Base-by-base conservation (phyloP, 2,113 vertebrate species). In the Vulpes ferrilata region DNA sequence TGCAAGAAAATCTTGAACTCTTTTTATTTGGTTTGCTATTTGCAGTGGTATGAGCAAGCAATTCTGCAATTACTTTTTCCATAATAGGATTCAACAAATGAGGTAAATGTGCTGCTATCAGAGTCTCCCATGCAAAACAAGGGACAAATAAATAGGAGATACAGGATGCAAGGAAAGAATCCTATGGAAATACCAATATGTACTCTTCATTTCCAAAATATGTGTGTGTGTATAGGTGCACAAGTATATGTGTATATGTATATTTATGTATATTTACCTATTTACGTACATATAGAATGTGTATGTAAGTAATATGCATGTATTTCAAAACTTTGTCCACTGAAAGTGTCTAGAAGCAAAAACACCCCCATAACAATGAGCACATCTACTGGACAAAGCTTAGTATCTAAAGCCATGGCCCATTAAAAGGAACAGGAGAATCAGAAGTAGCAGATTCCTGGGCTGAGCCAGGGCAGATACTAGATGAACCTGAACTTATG, bases 191-290 rank as follows among this genome's bases (percentile, higher is more conserved):
- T 64, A 53, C 20, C 23, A 82, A 6, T 32, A 15, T 38, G 2
- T 87, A 79, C 7, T 64, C 9, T n/a, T 69, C 25, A 93, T 73
- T 79, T 80, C 64, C 57, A 97, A 79, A 83, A 71, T 35, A 55
- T 32, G 57, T 22, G 23, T 25, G 6, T 7, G 48, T 11, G 62
- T 43, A 7, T 27, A 57, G 16, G 9, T 76, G 10, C 12, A 67
- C 8, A 74, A 71, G 30, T n/a, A 64, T 4, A 1, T 35, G 5
- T 53, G 0, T 25, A 11, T 51, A 15, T 67, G 32, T 94, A 8
- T 48, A 43, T 59, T 32, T 82, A 20, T 67, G 32, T 94, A 8
- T 48, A 43, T 59, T 32, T 82, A 20, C 78, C 19, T 2, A 19
- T 65, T 11, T 92, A 22, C n/a, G 2, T n/a, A 9, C 57, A 20